Percentiles rank a stretch among this genome's conserved stretches.
phyloP scores from a whole-genome alignment of 1,140 invertebrate genomes.

The Eueides isabella region DNA sequence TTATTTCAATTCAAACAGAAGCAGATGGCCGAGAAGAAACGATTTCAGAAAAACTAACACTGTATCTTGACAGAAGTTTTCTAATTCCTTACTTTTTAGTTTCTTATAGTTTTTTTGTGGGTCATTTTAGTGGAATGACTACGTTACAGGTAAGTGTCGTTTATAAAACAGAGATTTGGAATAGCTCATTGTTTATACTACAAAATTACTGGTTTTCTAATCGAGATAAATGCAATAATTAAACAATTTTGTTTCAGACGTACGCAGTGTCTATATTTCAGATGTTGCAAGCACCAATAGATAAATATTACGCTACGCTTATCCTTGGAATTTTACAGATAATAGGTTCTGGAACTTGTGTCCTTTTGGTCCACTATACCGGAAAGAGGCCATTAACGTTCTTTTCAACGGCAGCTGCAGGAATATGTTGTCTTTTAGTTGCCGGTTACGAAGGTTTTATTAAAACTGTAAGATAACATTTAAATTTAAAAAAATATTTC shows the following conservation, averaged over 20 bases:
- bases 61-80: constrained; percentile 83
- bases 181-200: too few species aligned
- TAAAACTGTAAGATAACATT: constrained; percentile 47
- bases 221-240: too few species aligned
- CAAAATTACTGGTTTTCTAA: too few species aligned
- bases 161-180: not conserved
- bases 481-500: not conserved
- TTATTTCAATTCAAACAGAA: constrained; percentile 43
- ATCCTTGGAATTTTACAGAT: constrained; percentile 87
- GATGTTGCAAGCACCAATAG: constrained; percentile 86
- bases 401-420: constrained; percentile 85
- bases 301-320: constrained; percentile 88
- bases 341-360: constrained; percentile 84
- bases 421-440: constrained; percentile 84
- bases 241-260: constrained; percentile 73
- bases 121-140: constrained; percentile 88
- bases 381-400: constrained; percentile 87
- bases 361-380: constrained; percentile 85
- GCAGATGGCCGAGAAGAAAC: constrained; percentile 43
- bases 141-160: constrained; percentile 81
- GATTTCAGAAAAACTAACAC: constrained; percentile 55
- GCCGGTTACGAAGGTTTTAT: constrained; percentile 82
- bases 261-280: constrained; percentile 89
- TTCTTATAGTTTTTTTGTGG: constrained; percentile 85
- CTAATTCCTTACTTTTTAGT: constrained; percentile 85